These are phyloP conservation scores for Drosophila bunnanda DNA, from an alignment of 2,888 invertebrate genomes.

Conservation along the genomic window DNA sequence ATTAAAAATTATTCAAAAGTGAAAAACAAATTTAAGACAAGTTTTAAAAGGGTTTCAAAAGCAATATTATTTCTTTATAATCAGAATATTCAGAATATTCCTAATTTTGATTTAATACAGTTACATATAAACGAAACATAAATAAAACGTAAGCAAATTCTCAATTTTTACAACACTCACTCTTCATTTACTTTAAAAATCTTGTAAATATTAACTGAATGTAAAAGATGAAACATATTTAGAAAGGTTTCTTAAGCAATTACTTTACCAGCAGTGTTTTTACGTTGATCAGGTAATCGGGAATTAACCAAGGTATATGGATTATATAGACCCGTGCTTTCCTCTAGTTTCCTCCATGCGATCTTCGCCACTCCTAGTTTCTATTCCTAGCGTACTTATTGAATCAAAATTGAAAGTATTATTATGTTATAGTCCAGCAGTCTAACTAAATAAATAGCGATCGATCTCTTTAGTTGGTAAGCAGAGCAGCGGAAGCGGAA, in stretches of 20 bases:
- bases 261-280: neutral
- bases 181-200: neutral
- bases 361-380: conserved; percentile 50
- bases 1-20: neutral
- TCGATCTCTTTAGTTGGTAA: conserved; percentile 75
- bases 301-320: conserved; percentile 13
- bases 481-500: conserved; percentile 40
- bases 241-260: conserved; percentile 4
- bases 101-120: neutral
- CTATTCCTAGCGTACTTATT: conserved; percentile 52
- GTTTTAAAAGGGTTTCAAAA: neutral
- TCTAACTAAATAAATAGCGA: conserved; percentile 68
- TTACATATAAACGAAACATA: neutral
- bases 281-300: no score
- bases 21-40: neutral
- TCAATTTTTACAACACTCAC: neutral
- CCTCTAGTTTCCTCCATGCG: conserved; percentile 45
- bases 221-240: conserved; percentile 1
- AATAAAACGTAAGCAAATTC: neutral
- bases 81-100: no score
- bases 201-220: conserved; percentile 18
- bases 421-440: conserved; percentile 74
- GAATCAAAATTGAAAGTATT: conserved; percentile 67
- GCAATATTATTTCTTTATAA: neutral
- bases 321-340: conserved; percentile 1